Percentiles rank a stretch among this genome's conserved stretches.
These are phyloP conservation scores for Petromus typicus DNA, from an alignment of 2,113 vertebrate species.

Conservation along the genomic window DNA sequence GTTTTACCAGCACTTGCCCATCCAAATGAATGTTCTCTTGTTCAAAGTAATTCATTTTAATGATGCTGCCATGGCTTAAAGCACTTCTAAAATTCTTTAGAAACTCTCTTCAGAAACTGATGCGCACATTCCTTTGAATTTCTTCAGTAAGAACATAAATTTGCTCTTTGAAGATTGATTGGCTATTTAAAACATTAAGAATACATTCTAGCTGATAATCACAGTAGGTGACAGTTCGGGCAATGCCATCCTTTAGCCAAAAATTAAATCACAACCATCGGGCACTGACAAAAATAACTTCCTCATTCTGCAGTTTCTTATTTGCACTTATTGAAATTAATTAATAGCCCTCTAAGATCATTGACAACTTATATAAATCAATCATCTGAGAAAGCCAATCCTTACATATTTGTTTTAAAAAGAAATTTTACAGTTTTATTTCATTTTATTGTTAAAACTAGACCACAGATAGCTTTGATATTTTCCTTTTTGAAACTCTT, in stretches of 20 bases:
- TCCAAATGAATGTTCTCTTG: constrained; percentile 36
- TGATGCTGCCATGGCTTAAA: not conserved
- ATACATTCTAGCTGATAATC: constrained; percentile 5
- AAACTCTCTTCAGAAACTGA: not conserved
- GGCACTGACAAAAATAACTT: not conserved
- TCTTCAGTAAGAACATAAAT: constrained; percentile 42
- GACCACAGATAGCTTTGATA: not conserved
- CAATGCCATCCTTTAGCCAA: constrained; percentile 7
- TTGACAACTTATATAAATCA: not conserved
- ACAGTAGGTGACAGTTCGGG: not conserved
- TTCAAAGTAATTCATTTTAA: constrained; percentile 59
- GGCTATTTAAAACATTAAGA: constrained; percentile 49
- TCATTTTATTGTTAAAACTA: constrained; percentile 1
- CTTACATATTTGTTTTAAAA: constrained; percentile 32
- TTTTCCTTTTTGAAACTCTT: not conserved
- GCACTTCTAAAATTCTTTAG: constrained; percentile 54
- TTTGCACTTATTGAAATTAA: constrained; percentile 14
- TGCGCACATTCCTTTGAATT: not conserved
- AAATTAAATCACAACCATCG: constrained; percentile 22
- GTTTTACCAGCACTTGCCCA: not conserved
- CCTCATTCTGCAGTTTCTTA: not conserved
- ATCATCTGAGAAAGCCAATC: not conserved
- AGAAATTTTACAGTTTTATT: not conserved
- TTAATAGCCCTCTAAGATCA: constrained; percentile 32
- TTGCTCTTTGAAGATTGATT: constrained; percentile 36